A percentile compares a stretch with the other conserved stretches of the same genome.
These are phyloP conservation scores for Ictalurus furcatus DNA, from an alignment of 2,113 vertebrate genomes.

Conservation along the genomic window DNA sequence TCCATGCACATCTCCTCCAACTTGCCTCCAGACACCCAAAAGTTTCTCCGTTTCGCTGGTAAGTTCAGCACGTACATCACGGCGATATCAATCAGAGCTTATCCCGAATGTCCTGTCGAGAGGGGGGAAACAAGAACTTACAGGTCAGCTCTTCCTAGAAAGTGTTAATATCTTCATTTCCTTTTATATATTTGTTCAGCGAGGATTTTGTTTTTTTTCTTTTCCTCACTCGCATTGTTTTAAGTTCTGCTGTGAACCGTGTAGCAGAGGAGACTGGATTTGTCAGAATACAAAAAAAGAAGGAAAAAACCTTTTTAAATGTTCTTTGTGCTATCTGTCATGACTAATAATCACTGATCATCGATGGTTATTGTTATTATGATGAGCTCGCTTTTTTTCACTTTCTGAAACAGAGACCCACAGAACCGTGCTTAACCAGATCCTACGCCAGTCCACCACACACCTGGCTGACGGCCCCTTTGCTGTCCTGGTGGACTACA, in stretches of 20 bases:
- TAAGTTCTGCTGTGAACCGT: background rate
- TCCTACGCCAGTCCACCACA: conserved; percentile 91
- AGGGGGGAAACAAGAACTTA: no score
- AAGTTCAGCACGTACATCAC: conserved; percentile 33
- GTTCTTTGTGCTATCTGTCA: background rate
- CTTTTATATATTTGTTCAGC: background rate
- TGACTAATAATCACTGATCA: background rate
- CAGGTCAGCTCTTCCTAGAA: background rate
- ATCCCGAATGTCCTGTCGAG: no score
- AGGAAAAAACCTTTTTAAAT: background rate
- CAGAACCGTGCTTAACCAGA: conserved; percentile 94
- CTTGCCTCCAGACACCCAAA: conserved; percentile 90
- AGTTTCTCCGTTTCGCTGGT: conserved; percentile 93
- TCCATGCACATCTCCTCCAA: conserved; percentile 95
- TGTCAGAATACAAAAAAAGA: background rate
- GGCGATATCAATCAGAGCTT: background rate
- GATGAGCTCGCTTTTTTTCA: background rate
- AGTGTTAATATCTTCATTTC: background rate
- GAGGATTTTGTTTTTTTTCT: background rate
- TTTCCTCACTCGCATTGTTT: background rate
- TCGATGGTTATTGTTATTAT: background rate
- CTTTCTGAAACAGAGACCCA: conserved; percentile 80
- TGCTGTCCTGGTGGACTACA: conserved; percentile 94
- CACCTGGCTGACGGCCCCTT: conserved; percentile 93
- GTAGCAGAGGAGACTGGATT: background rate